Base-by-base conservation (phyloP, 2,888 invertebrate genomes). In the Drosophila buzzatii region DNA sequence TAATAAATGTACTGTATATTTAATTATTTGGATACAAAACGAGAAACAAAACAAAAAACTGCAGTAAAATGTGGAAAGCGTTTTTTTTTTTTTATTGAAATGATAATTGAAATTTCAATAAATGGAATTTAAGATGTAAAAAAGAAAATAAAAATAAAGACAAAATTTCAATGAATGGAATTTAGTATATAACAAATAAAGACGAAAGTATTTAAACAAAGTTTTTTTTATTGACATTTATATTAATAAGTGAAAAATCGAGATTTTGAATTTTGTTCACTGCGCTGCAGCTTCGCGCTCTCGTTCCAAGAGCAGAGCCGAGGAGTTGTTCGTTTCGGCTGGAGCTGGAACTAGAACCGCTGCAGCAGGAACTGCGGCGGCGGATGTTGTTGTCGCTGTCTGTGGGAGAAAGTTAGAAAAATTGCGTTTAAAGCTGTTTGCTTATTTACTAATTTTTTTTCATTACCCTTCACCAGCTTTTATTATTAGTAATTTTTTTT, bases 1-100 rank as follows among this genome's bases (percentile, higher is more conserved):
- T 79, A 73, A 81, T 86, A 86, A 82, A 81, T 91, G 90, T 91
- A 91, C 89, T 91, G 85, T 90, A 85, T 82, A 89, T 88, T 89
- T 87, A 89, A 84, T 75, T 89, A 76, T 81, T 85, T 89, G 87
- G 81, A 90, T 89, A 79, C 78, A 80, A 81, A 73, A 68, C 63
- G 56, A 77, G 70, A 70, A 70, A 75, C 78, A 70, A 53, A 42
- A 18, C 49, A 66, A 33, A 67, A 66, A 68, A 66, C 4, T 64
- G 60, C 63, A 58, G 1, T 37, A 53, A 37, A 37, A 23, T 55
- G 18, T 41, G 39, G 5, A 23, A 27, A 7, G n/a, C 16, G 65
- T 77, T 70, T 77, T 70, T 63, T 70, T 77, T 70, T 63, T 66
- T 68, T 87, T 79, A 74, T 86, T 81, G 73, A 45, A 20, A 45